Base-by-base conservation (phyloP, 2,888 invertebrate species). In the Epinotia nisella region DNA sequence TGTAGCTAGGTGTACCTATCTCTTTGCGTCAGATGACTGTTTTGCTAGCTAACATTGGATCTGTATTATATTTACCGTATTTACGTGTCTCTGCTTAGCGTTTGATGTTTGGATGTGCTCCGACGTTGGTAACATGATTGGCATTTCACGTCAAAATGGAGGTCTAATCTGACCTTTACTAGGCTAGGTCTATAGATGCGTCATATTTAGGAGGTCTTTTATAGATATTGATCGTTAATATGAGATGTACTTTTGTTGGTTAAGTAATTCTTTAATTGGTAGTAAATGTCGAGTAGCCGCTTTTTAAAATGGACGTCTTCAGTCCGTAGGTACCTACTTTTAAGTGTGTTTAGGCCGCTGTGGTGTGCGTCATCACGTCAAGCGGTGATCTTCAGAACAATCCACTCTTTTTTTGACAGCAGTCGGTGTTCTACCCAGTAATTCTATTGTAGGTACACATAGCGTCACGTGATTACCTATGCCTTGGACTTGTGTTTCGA, bases 301-400 rank as follows among this genome's bases (percentile, higher is more conserved):
- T 49, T 49, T 49, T n/a, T n/a, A 7, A 49, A n/a, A 49, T 13
- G 0, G 3, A 45, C 0, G 13, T 15, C 15, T 3, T 15, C 49
- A n/a, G n/a, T 49, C 49, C 1, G 3, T 49, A 49, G n/a, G n/a
- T n/a, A 24, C 2, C 2, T 24, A 24, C 24, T 49, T 45, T 62
- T 62, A 24, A 49, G 21, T 24, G n/a, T 49, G 45, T 62, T 62
- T 49, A n/a, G n/a, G n/a, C n/a, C n/a, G 45, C 10, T 29, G 9
- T 1, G 3, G 45, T n/a, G 49, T 62, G 81, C 90, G 89, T 91
- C 90, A 91, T 86, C 84, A 78, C 79, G 79, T 77, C 80, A 74
- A 79, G 77, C 83, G 85, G 85, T 89, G 88, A 90, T 87, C 85
- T 79, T 77, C 82, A 80, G 82, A 83, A 83, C 86, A 89, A 89